A percentile compares a stretch with the other conserved stretches of the same genome.
Evolutionary conservation across 2,797 vertebrate species (phyloP).

Genomic region (Gymnopithys bicolor): DNA sequence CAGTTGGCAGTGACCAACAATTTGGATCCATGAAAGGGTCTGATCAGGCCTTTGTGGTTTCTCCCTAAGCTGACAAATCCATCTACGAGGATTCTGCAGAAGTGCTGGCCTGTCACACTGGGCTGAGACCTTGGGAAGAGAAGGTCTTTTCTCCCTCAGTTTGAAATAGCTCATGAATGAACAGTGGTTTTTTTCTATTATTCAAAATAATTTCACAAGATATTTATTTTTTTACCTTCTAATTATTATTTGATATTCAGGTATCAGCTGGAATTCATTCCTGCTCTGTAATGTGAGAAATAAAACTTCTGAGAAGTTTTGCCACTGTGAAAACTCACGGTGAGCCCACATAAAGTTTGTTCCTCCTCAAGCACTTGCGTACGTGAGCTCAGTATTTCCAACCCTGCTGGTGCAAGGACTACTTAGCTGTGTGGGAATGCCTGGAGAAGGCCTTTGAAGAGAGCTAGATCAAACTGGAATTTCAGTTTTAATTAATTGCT

Average conservation of each 20-base stretch:
- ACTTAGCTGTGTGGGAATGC: conserved; percentile 53
- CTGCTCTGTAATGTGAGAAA: not conserved
- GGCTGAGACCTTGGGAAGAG: not conserved
- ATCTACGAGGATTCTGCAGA: not conserved
- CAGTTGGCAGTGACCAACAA: not conserved
- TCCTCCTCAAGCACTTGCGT: not conserved
- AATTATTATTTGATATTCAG: not conserved
- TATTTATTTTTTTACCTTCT: conserved; percentile 13
- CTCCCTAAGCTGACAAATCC: not conserved
- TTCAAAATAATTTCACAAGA: not conserved
- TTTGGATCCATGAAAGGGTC: not conserved
- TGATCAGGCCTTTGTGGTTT: fast-evolving
- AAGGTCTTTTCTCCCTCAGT: not conserved
- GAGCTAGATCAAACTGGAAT: conserved; percentile 51
- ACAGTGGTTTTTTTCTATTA: not conserved
- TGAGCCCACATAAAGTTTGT: not conserved
- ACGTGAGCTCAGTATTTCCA: conserved; percentile 59
- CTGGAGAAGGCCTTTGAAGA: conserved; percentile 67
- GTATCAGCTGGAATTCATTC: not conserved
- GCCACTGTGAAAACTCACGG: not conserved
- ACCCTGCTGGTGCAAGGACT: not conserved
- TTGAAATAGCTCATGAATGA: not conserved
- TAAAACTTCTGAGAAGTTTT: not conserved
- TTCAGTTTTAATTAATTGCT: conserved; percentile 64
- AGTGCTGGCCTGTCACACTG: not conserved